Base-by-base conservation (phyloP, 2,797 vertebrate genomes). In the Cottoperca gobio region DNA sequence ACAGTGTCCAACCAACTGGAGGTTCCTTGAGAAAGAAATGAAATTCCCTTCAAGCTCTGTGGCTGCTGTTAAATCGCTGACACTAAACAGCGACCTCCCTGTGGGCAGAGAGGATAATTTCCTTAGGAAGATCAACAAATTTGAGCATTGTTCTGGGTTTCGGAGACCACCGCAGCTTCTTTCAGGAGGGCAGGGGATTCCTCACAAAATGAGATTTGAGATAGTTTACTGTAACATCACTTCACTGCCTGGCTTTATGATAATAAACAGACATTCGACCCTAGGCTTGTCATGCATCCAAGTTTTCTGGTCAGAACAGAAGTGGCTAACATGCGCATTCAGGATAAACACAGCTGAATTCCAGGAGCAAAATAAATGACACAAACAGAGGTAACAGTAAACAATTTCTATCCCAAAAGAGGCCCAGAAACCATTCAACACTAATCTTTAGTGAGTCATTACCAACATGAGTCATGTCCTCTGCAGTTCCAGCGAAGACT, bases 361-460 rank as follows among this genome's bases (percentile, higher is more conserved):
- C 90, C 91, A 89, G 84, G 50, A 84, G 85, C 84, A 33, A 73
- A 88, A 88, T 74, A 86, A 89, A 86, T 73, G 63, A 79, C 71
- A 91, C 84, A 87, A 91, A 87, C 86, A 65, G 70, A 85, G 70
- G 72, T 63, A 85, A 86, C 63, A 9, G 87, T 92, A 90, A 92
- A 92, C 90, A 87, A 4, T 58, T 74, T 81, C 63, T 23, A 79
- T 66, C 69, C 79, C 45, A 26, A 81, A 89, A 73, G 73, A 73
- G 68, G 66, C 45, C 48, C 68, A 76, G 73, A 87, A 86, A 85
- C 62, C 87, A 71, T 54, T 40, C 69, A 64, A 60, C 79, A 50
- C 72, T 76, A 63, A 89, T 86, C 79, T 78, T 64, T 33, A 43
- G 78, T 83, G 86, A 86, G 46, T 87, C 81, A 78, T 78, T 61